Base-by-base conservation (phyloP, 2,113 vertebrate species). In the Xiphorhynchus elegans region DNA sequence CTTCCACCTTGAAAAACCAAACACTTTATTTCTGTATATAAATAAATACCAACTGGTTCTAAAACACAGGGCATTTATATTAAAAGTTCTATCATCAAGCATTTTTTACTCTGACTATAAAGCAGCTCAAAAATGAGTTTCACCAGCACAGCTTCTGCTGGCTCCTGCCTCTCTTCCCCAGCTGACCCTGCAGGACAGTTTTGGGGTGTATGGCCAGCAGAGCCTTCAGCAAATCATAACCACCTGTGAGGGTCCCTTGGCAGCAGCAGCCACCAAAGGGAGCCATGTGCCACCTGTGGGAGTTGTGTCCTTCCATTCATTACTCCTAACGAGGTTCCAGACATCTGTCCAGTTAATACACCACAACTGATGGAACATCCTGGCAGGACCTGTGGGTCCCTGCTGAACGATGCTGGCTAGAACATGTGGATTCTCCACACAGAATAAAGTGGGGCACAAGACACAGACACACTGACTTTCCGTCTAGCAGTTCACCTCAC, bases 381-480 rank as follows among this genome's bases (percentile, higher is more conserved):
- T 20, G 74, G 58, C 28, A 50, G 58, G 28, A 11, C 46, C 17
- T 50, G 10, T 2, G 16, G 35, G 35, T 0, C 0, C 49, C 63
- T 82, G 26, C 42, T 17, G 58, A 37, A 37, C 13, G 6, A 37
- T 37, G 58, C 23, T 60, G 29, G 17, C 52, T 73, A 55, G 11
- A 49, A 26, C 50, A 25, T 31, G 0, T 4, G 24, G 9, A 16
- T 46, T 72, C 37, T 25, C 2, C 0, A 29, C 4, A 9, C 42
- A n/a, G 25, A 66, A n/a, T 16, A 50, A 42, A 47, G 29, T 3
- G 7, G 44, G 37, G n/a, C 18, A 8, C 74, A 76, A 73, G 49
- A 42, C 40, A 17, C 20, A 29, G 42, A 29, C 19, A 26, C 15
- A n/a, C 17, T 29, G 25, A 31, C 6, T 33, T 20, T 49, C 31